Conservation (phyloP, 2,888 invertebrate genomes). For the Spicauda simplicius region DNA sequence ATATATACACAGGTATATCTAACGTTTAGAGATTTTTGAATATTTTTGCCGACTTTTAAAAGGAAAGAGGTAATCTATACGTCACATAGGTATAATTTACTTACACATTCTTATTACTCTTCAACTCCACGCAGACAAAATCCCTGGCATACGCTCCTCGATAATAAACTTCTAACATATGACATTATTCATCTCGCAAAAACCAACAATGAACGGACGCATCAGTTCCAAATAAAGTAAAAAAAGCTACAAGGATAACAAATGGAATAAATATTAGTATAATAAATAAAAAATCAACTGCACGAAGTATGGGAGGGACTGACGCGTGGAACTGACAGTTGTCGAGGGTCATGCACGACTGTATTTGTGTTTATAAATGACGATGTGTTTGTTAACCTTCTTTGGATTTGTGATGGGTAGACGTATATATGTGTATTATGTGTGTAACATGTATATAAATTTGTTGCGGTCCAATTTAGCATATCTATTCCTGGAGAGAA, state of each 20-base stretch:
- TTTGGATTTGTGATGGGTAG: neutral
- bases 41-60: too few relatives aligned
- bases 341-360: slow-evolving; percentile 44
- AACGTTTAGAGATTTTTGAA: too few relatives aligned
- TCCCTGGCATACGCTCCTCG: too few relatives aligned
- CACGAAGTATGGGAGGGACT: slow-evolving; percentile 49
- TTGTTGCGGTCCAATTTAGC: too few relatives aligned
- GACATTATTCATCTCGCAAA: slow-evolving; percentile 39
- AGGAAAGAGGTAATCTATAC: too few relatives aligned
- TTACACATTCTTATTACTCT: too few relatives aligned
- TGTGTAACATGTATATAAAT: too few relatives aligned
- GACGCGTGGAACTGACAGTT: slow-evolving; percentile 56
- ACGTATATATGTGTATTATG: neutral
- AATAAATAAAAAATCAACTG: slow-evolving; percentile 57
- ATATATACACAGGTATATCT: too few relatives aligned
- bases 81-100: too few relatives aligned
- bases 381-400: neutral
- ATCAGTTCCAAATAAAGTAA: slow-evolving; percentile 48
- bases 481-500: too few relatives aligned
- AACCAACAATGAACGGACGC: slow-evolving; percentile 41
- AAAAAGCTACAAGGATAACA: slow-evolving; percentile 50
- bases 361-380: slow-evolving; percentile 23
- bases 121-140: too few relatives aligned
- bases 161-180: neutral
- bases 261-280: slow-evolving; percentile 60